Evolutionary conservation across 2,888 invertebrate species (phyloP).

Genomic region (Epicampocera succincta): DNA sequence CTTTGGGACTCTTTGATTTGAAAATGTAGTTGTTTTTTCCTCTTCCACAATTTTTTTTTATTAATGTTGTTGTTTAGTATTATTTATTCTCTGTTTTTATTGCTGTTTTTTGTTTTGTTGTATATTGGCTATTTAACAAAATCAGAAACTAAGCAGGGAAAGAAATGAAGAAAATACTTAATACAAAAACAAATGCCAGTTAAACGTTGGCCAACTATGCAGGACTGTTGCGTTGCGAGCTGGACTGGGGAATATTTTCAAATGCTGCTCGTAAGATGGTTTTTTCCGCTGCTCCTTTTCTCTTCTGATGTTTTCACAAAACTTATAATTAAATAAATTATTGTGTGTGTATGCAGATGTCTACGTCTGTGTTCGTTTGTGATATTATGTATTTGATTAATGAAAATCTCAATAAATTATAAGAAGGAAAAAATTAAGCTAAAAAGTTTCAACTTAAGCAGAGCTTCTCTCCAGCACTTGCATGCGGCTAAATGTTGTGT

Average conservation of each 20-base stretch:
- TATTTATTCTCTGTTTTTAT: constrained; percentile 61
- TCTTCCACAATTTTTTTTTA: constrained; percentile 8
- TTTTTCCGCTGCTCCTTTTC: neutral
- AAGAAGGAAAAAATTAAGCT: constrained; percentile 29
- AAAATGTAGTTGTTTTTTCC: constrained; percentile 39
- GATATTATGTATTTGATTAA: constrained; percentile 65
- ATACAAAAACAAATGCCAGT: constrained; percentile 62
- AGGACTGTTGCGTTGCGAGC: constrained; percentile 30
- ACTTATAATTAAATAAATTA: constrained; percentile 69
- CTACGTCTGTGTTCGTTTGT: constrained; percentile 38
- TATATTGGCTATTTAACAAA: constrained; percentile 59
- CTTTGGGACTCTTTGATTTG: constrained; percentile 68
- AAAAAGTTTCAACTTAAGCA: constrained; percentile 1
- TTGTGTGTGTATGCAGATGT: constrained; percentile 64
- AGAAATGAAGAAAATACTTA: constrained; percentile 3
- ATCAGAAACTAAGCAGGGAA: constrained; percentile 4
- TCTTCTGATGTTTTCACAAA: constrained; percentile 47
- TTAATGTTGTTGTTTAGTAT: constrained; percentile 47
- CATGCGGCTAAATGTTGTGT: constrained; percentile 25
- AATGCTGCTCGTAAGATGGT: constrained; percentile 47
- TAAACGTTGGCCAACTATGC: constrained; percentile 59
- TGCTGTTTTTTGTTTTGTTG: constrained; percentile 34
- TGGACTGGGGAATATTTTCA: constrained; percentile 60
- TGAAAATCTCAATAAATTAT: constrained; percentile 70
- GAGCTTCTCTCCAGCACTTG: neutral